Base-by-base conservation (phyloP, 2,113 vertebrate species). In the Varanus komodoensis region DNA sequence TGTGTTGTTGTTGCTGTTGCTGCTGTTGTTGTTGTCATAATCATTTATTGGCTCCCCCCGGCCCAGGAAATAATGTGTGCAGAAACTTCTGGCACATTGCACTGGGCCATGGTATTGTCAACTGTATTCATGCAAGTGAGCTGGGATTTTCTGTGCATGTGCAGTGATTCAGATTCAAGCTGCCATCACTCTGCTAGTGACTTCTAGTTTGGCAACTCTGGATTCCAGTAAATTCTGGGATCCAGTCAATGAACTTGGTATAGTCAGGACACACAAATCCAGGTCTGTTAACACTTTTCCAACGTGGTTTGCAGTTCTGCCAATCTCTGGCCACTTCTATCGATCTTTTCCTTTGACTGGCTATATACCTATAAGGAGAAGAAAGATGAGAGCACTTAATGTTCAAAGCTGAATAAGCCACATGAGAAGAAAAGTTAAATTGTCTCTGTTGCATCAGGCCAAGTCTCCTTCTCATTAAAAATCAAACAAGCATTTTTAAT, bases 401-500 rank as follows among this genome's bases (percentile, higher is more conserved):
- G 94, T 93, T 96, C 97, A 96, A 97, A 96, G 94, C 94, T 95
- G 94, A 91, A 81, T 79, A 89, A 74, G 75, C 92, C 92, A 94
- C 96, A 93, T 93, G 92, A 96, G 93, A 94, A 84, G 93, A 95
- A 95, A 93, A 96, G 96, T 95, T 95, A 95, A 97, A 96, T 92
- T 91, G 90, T 96, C 91, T 92, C 90, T 93, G 68, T 96, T 94
- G 94, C 96, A 94, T 95, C 95, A 92, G 88, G 92, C 91, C 96
- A 96, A 92, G 87, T 93, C 94, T 94, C 93, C 88, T 96, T 96
- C 93, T 97, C 96, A 97, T 97, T 97, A 97, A 97, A 96, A 95
- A 97, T 97, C 91, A 93, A 97, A 97, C 95, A 93, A 91, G 73
- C 93, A 3, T 96, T 93, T 95, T 94, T 90, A 84, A 97, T 95